Evolutionary conservation across 2,888 invertebrate genomes (phyloP), one percentile per base, ranked within the genome.

Genomic region (Caenorhabditis panamensis): DNA sequence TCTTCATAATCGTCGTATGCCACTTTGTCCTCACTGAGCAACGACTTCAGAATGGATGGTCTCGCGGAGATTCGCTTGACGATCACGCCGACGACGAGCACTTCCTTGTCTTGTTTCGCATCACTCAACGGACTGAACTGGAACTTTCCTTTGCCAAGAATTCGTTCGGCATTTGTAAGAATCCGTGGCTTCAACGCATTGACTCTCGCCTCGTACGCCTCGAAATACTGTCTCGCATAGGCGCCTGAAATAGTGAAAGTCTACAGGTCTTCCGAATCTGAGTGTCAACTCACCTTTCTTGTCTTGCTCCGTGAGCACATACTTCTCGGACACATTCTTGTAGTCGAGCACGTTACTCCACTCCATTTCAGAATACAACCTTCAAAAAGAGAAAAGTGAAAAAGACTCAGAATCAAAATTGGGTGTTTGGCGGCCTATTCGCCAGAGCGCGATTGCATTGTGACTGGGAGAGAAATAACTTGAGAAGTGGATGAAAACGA

Each of bases 1-100:
- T 76, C 82, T 26, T 82, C 85, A 36, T 79, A 82, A 47, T 84
- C 75, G 20, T 82, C 83, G 41, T 76, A 66, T 0, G 83, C 76
- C 8, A 83, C 67, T 61, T 83, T 81, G 41, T 81, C 81, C 36
- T 81, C 81, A 47, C 36, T 77, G 18, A 81, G 37, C 4, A 81
- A 24, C 11, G 72, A 47, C 54, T 85, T 85, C 24, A 86, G 69
- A 59, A 86, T 79, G 11, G 83, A 81, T 11, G 86, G 86, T 16
- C 84, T 63, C 9, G 62, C 64, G 3, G 75, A 63, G 18, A 84
- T 69, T 73, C 82, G 49, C 49, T 86, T 86, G 22, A 80, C 80
- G 18, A 85, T 79, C 11, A 83, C 81, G 13, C 86, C 86, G n/a
- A 85, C 59, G 16, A 86, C 81, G 11, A 86, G 41, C 9, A 72